phyloP scores from a whole-genome alignment of 2,113 vertebrate genomes.

The Emberiza fucata region DNA sequence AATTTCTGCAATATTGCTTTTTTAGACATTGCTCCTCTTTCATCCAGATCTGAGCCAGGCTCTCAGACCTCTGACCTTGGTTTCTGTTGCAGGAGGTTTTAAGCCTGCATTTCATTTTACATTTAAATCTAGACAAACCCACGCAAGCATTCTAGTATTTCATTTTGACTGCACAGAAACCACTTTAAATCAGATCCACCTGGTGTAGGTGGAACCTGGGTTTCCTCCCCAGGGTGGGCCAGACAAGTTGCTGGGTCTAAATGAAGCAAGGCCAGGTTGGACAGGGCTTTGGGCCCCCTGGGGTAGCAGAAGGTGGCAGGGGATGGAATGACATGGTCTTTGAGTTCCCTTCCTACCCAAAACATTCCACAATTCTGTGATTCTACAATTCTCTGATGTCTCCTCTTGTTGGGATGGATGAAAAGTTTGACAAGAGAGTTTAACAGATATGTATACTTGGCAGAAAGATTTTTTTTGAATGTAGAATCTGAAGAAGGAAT shows the following conservation, averaged over 20 bases:
- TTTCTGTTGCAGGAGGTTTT: neutral
- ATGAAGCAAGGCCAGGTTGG: neutral
- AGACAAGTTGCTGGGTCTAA: accelerated
- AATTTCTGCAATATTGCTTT: neutral
- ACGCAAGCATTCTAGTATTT: accelerated
- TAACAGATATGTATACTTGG: neutral
- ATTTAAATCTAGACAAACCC: neutral
- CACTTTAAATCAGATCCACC: neutral
- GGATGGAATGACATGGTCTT: neutral
- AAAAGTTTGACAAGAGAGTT: neutral
- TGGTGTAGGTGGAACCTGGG: neutral
- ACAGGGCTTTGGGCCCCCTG: accelerated
- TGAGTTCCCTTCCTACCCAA: neutral
- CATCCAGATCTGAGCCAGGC: neutral
- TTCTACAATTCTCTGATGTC: accelerated
- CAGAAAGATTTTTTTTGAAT: neutral
- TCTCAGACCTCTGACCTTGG: neutral
- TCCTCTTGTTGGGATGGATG: neutral
- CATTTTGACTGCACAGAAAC: neutral
- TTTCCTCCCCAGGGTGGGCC: neutral
- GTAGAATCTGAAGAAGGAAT: neutral
- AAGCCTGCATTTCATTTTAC: neutral
- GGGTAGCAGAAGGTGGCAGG: neutral
- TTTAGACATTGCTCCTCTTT: neutral
- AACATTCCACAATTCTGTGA: neutral